Evolutionary conservation across 1,140 invertebrate species (phyloP).

Genomic region (Pentalonia nigronervosa): DNA sequence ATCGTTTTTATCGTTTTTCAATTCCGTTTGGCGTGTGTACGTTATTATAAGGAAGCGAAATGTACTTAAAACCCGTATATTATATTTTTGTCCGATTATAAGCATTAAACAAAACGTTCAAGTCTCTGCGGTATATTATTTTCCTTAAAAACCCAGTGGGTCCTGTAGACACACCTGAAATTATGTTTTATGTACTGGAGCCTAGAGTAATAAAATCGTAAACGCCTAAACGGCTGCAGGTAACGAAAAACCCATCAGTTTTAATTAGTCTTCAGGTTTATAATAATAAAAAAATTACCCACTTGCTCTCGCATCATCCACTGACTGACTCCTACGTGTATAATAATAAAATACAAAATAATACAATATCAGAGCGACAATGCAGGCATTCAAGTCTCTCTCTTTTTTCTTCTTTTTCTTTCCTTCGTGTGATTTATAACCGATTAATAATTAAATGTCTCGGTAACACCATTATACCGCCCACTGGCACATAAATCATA

Average conservation of each 20-base stretch:
- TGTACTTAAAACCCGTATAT: conserved; percentile 9
- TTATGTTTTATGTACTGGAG: conserved; percentile 22
- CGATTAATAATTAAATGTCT: conserved; percentile 55
- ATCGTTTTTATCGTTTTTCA: not conserved
- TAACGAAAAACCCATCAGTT: conserved; percentile 45
- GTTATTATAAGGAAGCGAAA: conserved; percentile 36
- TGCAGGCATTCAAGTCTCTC: conserved; percentile 54
- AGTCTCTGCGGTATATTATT: conserved; percentile 3
- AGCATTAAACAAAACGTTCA: not conserved
- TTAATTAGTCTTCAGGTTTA: conserved; percentile 37
- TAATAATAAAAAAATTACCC: conserved; percentile 35
- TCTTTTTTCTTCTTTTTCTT: not conserved
- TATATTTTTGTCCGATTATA: not conserved
- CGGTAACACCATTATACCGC: conserved; percentile 37
- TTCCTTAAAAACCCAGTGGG: not conserved
- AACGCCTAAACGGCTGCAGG: conserved; percentile 29
- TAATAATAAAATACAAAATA: not conserved
- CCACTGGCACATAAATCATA: conserved; percentile 55
- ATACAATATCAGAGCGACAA: not conserved
- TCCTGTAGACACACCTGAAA: not conserved
- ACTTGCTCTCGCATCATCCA: not conserved
- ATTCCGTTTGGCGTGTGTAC: too few relatives aligned
- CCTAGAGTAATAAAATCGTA: conserved; percentile 47
- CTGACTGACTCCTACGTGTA: not conserved
- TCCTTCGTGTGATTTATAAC: conserved; percentile 24